Base-by-base conservation (phyloP, 2,888 invertebrate genomes). In the Seladonia tumulorum region DNA sequence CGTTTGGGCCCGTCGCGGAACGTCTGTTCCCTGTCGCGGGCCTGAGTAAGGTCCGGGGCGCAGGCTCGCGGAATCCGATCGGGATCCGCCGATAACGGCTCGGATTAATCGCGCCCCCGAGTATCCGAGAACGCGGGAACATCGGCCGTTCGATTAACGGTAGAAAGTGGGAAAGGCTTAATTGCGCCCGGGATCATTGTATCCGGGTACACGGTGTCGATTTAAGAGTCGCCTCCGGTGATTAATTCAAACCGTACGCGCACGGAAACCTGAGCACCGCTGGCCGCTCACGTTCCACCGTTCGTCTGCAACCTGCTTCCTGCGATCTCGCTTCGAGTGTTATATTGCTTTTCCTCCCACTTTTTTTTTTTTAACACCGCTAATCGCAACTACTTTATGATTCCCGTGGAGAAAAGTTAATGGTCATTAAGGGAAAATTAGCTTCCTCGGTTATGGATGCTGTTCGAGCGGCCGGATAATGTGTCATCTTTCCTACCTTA, bases 21-120 rank as follows among this genome's bases (percentile, higher is more conserved):
- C 73, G 66, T 85, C 71, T 78, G 78, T 70, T 79, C 49, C 16
- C 63, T 79, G 83, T 78, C 68, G 60, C 39, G 68, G 42, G 49
- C 42, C 18, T 79, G 79, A 80, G 60, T 80, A 84, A 80, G 79
- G 16, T 39, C 25, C 79, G 25, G 42, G 29, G 14, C 60, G 25
- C 25, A 25, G 60, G 25, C 60, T 2, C 74, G 3, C n/a, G 63
- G 53, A 71, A 75, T 78, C 70, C 83, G 83, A 83, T 74, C 35
- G 83, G 22, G 45, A 74, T 77, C 63, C 70, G 57, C 35, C 66
- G 83, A 84, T 74, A 74, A 39, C 45, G 72, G 8, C 49, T 29
- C 35, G 57, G n/a, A 57, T n/a, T 7, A 25, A 63, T 25, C 39
- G 66, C 25, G 70, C 70, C 39, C 77, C 68, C 53, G 70, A 70